phyloP scores from a whole-genome alignment of 2,113 vertebrate genomes.

The Gymnobelideus leadbeateri region DNA sequence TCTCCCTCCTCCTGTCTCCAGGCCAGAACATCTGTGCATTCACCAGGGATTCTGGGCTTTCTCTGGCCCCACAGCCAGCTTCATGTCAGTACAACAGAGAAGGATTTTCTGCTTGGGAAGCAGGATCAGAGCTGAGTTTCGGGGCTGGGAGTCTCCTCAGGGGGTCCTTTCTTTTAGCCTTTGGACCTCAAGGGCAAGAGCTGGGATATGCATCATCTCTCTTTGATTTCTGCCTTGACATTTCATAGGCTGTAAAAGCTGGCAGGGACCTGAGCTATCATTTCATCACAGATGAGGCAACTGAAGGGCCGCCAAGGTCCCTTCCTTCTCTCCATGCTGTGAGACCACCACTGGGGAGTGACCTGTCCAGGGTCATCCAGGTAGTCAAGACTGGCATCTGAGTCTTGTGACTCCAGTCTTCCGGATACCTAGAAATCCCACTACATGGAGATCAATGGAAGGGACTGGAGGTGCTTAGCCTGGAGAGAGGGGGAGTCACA shows the following conservation, averaged over 20 bases:
- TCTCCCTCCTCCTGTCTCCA: constrained; percentile 71
- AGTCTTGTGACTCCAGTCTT: not conserved
- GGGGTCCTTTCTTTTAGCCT: not conserved
- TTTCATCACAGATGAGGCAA: not conserved
- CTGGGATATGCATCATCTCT: not conserved
- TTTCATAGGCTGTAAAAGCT: not conserved
- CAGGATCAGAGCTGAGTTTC: not conserved
- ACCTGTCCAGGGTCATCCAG: not conserved
- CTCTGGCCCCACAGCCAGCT: constrained; percentile 77
- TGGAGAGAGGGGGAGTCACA: not conserved
- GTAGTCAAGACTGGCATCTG: not conserved
- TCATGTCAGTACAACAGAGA: constrained; percentile 74
- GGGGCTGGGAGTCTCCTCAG: not conserved
- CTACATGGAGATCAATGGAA: not conserved
- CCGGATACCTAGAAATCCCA: not conserved
- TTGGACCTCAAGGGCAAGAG: not conserved
- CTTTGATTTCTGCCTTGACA: not conserved
- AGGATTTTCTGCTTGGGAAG: constrained; percentile 22
- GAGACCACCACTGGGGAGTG: not conserved
- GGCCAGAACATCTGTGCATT: constrained; percentile 81
- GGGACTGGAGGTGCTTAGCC: not conserved
- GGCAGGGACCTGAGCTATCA: not conserved
- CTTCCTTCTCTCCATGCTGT: not conserved
- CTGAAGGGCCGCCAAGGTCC: not conserved
- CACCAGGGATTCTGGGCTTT: constrained; percentile 76